Evolutionary conservation across 2,888 invertebrate genomes (phyloP).

Genomic region (Parnassius orleans): DNA sequence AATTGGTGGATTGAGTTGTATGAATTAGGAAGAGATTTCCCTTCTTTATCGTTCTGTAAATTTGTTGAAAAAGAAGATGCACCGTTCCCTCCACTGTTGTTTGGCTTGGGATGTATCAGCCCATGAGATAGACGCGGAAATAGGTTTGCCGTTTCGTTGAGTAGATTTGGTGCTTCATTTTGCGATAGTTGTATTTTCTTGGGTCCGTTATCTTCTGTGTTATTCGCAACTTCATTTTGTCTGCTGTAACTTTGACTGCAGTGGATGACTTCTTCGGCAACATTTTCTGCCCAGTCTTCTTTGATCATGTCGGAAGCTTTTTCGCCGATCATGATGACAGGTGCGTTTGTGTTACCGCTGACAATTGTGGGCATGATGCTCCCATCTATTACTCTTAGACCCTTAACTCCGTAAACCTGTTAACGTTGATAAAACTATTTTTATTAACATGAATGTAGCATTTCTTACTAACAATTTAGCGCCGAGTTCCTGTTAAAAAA

Average conservation of each 20-base stretch:
- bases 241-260: constrained; percentile 37
- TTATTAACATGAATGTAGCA: background rate
- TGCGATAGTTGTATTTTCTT: constrained; percentile 32
- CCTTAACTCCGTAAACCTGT: constrained; percentile 83
- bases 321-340: constrained; percentile 91
- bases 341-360: constrained; percentile 91
- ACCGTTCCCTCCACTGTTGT: background rate
- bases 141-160: constrained; percentile 56
- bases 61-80: background rate
- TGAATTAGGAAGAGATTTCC: constrained; percentile 19
- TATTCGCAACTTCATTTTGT: constrained; percentile 34
- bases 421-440: background rate
- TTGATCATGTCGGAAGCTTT: constrained; percentile 91
- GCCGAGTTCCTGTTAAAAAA: too few species aligned
- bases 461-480: too few species aligned
- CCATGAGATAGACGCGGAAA: constrained; percentile 47
- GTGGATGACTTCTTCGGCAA: constrained; percentile 33
- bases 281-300: constrained; percentile 80
- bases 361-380: constrained; percentile 91
- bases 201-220: constrained; percentile 32
- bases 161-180: constrained; percentile 42
- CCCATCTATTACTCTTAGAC: constrained; percentile 88
- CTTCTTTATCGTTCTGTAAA: background rate
- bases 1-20: constrained; percentile 16
- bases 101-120: background rate